Percentiles rank a stretch among this genome's conserved stretches.
Conservation (phyloP, 1,140 invertebrate species). For the Gonioctena quinquepunctata region DNA sequence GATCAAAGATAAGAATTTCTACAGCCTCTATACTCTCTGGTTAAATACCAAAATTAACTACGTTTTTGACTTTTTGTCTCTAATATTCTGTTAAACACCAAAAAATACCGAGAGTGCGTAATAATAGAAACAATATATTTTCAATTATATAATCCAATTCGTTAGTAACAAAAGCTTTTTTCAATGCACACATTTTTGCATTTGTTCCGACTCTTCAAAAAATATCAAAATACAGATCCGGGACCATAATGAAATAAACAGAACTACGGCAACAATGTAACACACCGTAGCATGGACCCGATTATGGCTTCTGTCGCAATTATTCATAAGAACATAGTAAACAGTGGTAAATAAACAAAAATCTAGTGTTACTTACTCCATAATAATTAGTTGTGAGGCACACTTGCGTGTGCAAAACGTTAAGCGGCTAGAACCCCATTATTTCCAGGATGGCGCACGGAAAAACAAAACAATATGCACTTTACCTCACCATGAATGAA, state of each 20-base stretch:
- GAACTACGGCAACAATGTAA: background rate
- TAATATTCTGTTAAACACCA: too few species aligned
- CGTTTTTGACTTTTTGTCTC: too few species aligned
- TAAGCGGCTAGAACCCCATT: conserved; percentile 41
- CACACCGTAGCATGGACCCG: background rate
- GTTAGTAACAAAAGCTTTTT: too few species aligned
- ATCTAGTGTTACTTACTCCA: conserved; percentile 40
- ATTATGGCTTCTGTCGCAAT: background rate
- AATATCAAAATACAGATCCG: background rate
- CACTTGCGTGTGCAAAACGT: conserved; percentile 48
- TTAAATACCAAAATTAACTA: too few species aligned
- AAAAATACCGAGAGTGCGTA: too few species aligned
- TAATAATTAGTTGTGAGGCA: conserved; percentile 41
- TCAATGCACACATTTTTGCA: background rate
- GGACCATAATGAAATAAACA: too few species aligned
- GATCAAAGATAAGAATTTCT: too few species aligned
- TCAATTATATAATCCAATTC: too few species aligned
- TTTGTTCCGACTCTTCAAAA: background rate
- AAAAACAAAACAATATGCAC: conserved; percentile 34
- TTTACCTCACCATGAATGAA: conserved; percentile 34
- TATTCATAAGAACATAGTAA: background rate
- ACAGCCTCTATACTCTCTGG: too few species aligned
- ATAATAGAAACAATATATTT: too few species aligned
- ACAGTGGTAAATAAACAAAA: background rate
- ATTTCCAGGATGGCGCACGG: conserved; percentile 12